Base-by-base conservation (phyloP, 2,797 vertebrate genomes). In the Leptoclinus maculatus region DNA sequence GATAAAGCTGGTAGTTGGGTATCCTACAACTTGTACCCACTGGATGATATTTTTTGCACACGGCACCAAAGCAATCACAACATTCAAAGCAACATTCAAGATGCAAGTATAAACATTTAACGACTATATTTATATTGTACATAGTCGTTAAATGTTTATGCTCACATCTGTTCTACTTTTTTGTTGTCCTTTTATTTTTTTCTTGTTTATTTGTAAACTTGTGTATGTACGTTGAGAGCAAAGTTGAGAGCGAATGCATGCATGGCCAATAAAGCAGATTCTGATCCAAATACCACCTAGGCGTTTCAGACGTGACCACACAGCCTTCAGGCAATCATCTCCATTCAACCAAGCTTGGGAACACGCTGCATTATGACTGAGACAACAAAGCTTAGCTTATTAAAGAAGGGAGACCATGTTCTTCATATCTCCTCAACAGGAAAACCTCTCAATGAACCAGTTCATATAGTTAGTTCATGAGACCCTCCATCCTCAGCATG, bases 41-140 rank as follows among this genome's bases (percentile, higher is more conserved):
- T 21, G 23, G 17, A 41, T 57, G 58, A 56, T 7, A 27, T 65
- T 14, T 66, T n/a, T 32, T 9, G 29, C 7, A 56, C 59, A 49
- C 8, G 5, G 29, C 29, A 5, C 3, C 63, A 19, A 19, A 41
- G 6, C 43, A 68, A 12, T 3, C 54, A 29, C n/a, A 56, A 60
- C 41, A 71, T 69, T 49, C 54, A 78, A 62, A 68, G 60, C 71
- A 56, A 51, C 27, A 27, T 32, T 32, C 5, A 29, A 29, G 29
- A 32, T 32, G 29, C 29, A 32, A 32, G 5, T 32, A 32, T 32
- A 32, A 32, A 32, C 29, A 32, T 32, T 5, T 6, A 32, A 32
- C 29, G 29, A 32, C 29, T 32, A 32, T 1, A 32, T 32, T 4
- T 32, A 32, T 5, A 32, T 32, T 32, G 29, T 32, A 32, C 29